Percentiles rank a stretch among this genome's conserved stretches.
These are phyloP conservation scores for Tupaia tana DNA, from an alignment of 2,113 vertebrate genomes.

Conservation along the genomic window DNA sequence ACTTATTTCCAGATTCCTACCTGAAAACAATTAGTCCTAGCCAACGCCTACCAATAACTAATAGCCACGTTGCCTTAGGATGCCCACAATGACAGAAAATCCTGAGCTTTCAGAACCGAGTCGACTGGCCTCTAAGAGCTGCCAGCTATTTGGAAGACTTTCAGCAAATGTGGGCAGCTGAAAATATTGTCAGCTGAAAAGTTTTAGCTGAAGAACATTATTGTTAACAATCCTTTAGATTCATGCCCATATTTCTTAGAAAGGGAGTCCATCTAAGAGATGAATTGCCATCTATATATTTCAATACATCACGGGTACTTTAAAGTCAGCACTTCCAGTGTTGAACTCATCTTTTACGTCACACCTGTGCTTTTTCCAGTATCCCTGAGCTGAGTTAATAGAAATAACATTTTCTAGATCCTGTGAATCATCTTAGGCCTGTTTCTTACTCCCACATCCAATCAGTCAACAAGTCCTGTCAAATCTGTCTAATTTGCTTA, in stretches of 20 bases:
- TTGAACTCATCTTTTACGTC: not conserved
- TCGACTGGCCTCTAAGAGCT: not conserved
- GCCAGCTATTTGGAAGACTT: not conserved
- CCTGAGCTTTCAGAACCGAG: not conserved
- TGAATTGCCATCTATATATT: not conserved
- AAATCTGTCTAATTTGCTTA: constrained; percentile 73
- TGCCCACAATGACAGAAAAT: not conserved
- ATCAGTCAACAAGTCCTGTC: constrained; percentile 74
- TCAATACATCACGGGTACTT: not conserved
- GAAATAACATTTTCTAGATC: constrained; percentile 73
- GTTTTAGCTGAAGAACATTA: not conserved
- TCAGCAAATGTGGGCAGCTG: not conserved
- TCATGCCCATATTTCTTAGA: not conserved
- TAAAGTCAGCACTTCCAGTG: not conserved
- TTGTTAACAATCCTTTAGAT: not conserved
- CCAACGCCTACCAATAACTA: not conserved
- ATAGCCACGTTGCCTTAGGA: not conserved
- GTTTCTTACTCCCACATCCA: constrained; percentile 74
- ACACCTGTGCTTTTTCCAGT: constrained; percentile 18
- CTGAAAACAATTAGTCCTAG: not conserved
- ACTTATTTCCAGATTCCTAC: not conserved
- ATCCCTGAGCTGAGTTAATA: constrained; percentile 60
- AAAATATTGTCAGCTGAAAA: not conserved
- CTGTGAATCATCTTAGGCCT: constrained; percentile 73
- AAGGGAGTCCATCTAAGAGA: not conserved